Percentiles rank a stretch among this genome's conserved stretches.
These are phyloP conservation scores for Irena cyanogastra DNA, from an alignment of 2,113 vertebrate species.

Conservation along the genomic window DNA sequence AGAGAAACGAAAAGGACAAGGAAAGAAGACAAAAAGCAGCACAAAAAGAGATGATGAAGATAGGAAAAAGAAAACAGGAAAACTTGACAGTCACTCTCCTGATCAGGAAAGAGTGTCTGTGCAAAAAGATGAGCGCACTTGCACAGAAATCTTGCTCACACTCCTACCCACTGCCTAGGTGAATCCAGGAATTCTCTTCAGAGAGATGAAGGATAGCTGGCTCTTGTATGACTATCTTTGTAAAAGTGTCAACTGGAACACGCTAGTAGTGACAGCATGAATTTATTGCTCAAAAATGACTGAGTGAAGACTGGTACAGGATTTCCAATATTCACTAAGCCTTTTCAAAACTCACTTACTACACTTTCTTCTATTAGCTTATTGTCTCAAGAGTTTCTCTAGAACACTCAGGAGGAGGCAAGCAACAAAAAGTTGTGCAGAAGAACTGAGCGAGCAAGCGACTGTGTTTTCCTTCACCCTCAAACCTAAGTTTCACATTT, in stretches of 20 bases:
- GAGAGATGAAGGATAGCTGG: not conserved
- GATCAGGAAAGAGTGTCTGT: not conserved
- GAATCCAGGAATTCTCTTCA: not conserved
- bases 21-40: not conserved
- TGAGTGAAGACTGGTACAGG: not conserved
- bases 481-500: not conserved
- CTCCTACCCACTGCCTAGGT: not conserved
- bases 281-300: not conserved
- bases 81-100: not conserved
- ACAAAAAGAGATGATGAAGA: not conserved
- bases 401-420: not conserved
- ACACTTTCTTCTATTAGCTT: not conserved
- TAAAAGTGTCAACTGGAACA: not conserved
- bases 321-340: not conserved
- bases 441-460: not conserved
- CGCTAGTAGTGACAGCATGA: not conserved
- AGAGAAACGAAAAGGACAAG: fast-evolving
- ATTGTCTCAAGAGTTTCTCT: not conserved
- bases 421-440: not conserved
- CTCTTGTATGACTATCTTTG: not conserved
- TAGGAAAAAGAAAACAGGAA: not conserved
- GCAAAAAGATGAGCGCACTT: not conserved
- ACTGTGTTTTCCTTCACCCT: not conserved
- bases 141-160: not conserved
- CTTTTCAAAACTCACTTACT: not conserved